Evolutionary conservation across 2,888 invertebrate genomes (phyloP).

Genomic region (Acanthosepion lycidas): DNA sequence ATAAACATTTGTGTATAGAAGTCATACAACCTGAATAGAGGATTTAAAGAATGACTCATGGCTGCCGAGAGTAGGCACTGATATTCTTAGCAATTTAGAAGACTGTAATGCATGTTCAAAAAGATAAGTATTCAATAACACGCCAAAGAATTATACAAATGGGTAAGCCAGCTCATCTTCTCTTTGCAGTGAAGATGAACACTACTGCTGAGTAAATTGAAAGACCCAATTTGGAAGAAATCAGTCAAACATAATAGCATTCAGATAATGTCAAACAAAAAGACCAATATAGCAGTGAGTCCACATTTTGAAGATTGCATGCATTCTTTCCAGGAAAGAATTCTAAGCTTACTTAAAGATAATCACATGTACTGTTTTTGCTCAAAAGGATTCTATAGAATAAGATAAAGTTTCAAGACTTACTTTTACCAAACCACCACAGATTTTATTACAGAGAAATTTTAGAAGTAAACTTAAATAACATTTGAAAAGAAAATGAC

Average conservation of each 20-base stretch:
- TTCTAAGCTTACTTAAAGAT: background rate
- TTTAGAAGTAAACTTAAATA: background rate
- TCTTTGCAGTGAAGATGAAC: background rate
- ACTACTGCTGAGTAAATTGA: background rate
- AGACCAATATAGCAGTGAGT: background rate
- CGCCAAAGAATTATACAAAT: background rate
- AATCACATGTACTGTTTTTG: background rate
- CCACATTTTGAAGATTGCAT: background rate
- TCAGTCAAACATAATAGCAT: background rate
- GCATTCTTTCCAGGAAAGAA: background rate
- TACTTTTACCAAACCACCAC: no score
- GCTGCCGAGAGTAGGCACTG: background rate
- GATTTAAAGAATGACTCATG: background rate
- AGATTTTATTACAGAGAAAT: background rate
- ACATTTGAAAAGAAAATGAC: background rate
- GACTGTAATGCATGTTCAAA: slow-evolving; percentile 2
- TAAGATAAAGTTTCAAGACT: background rate
- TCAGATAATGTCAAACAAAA: background rate
- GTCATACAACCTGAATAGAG: background rate
- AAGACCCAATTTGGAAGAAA: slow-evolving; percentile 18
- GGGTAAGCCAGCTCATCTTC: background rate
- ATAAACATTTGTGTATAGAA: background rate
- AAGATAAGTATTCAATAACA: background rate
- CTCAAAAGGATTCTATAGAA: background rate
- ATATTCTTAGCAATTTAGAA: background rate